Base-by-base conservation (phyloP, 2,797 vertebrate species). In the Enteromius afrohamiltoni region DNA sequence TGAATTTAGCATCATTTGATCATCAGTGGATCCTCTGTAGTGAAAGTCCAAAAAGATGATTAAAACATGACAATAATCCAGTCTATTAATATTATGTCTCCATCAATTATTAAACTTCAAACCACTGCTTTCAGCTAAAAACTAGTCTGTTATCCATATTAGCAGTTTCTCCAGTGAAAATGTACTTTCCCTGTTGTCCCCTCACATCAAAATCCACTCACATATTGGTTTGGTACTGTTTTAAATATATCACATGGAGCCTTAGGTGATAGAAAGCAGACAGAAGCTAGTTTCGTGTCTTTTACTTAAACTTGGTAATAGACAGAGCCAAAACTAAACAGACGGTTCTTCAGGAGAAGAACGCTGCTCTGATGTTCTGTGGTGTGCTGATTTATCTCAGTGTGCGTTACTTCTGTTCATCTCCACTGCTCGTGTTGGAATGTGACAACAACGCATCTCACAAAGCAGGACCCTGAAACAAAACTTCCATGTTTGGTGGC, bases 401-500 rank as follows among this genome's bases (percentile, higher is more conserved):
- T n/a, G 11, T 37, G 21, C 11, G 47, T 79, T 23, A 70, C 31
- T 70, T 70, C 17, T 65, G 26, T n/a, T 67, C 77, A 34, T 51
- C 62, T 45, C 55, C 26, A 9, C 16, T 23, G 49, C 34, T 80
- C 31, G 11, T 37, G 29, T 19, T 62, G 79, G 79, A 81, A 81
- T 73, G 79, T 37, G 42, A 29, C 55, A 29, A 47, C 42, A 34
- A 45, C 31, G 3, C 76, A 47, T 64, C 26, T 79, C 77, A 78
- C 21, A 34, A 81, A 73, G 69, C 80, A 82, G 29, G 19, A 58
- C 67, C 6, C 17, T 60, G 69, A 82, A 78, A 53, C 77, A 14
- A 8, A 64, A 79, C 70, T 64, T 82, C 86, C 80, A 80, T 85
- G 60, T 87, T 85, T 83, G 83, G 86, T 79, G 64, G n/a, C 81